phyloP scores from a whole-genome alignment of 2,888 invertebrate genomes.

The Brenthis ino region DNA sequence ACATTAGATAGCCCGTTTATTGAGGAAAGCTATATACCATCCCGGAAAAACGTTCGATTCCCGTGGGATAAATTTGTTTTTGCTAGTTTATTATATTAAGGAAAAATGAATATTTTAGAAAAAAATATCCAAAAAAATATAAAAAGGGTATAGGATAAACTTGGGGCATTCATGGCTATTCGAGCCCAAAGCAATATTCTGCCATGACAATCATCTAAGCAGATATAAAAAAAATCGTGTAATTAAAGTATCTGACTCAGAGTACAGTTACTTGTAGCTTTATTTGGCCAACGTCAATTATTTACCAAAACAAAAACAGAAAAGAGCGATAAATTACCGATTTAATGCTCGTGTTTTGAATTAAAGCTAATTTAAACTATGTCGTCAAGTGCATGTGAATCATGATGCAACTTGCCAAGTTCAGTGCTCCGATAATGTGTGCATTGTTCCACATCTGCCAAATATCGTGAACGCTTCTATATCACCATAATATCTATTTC shows the following conservation, averaged over 20 bases:
- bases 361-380: slow-evolving; percentile 24
- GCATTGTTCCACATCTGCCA: slow-evolving; percentile 35
- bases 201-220: neutral
- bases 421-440: slow-evolving; percentile 56
- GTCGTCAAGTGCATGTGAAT: slow-evolving; percentile 41
- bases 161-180: neutral
- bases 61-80: no score
- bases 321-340: slow-evolving; percentile 12
- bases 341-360: slow-evolving; percentile 18
- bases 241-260: slow-evolving; percentile 1
- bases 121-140: no score
- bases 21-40: no score
- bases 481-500: slow-evolving; percentile 49
- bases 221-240: neutral
- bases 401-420: slow-evolving; percentile 57
- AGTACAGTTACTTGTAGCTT: neutral
- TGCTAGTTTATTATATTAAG: no score
- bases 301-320: neutral
- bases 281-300: neutral
- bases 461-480: slow-evolving; percentile 37
- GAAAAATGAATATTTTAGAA: no score
- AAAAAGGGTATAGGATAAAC: no score
- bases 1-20: no score
- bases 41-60: no score
- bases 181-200: neutral